These are phyloP conservation scores for Chaenogobius annularis DNA, from an alignment of 2,113 vertebrate species.

Conservation along the genomic window DNA sequence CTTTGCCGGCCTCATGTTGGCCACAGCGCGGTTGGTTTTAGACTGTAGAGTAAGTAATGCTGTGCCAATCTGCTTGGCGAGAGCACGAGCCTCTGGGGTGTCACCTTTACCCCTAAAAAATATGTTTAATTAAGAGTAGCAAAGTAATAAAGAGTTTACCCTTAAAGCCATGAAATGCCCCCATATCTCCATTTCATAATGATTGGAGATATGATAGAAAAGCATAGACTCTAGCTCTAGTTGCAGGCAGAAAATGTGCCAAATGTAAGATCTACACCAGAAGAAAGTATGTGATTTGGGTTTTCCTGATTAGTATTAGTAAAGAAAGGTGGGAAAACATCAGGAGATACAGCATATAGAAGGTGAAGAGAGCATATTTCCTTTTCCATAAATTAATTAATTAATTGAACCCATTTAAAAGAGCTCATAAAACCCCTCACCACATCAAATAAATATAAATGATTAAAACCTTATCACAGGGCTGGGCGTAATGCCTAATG, in stretches of 20 bases:
- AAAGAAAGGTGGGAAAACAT: neutral
- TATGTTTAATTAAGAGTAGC: neutral
- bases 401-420: neutral
- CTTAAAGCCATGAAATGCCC: neutral
- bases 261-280: neutral
- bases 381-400: neutral
- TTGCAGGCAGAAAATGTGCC: neutral
- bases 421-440: neutral
- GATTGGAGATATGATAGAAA: neutral
- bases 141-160: neutral
- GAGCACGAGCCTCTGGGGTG: slow-evolving; percentile 89
- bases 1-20: slow-evolving; percentile 92
- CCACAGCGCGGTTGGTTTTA: slow-evolving; percentile 94
- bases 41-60: slow-evolving; percentile 92
- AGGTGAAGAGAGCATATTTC: neutral
- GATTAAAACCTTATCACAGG: slow-evolving; percentile 54
- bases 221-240: neutral
- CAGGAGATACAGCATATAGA: neutral
- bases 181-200: slow-evolving; percentile 2
- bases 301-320: neutral
- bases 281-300: neutral
- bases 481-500: slow-evolving; percentile 45
- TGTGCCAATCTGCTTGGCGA: slow-evolving; percentile 93
- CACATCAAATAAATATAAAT: slow-evolving; percentile 17
- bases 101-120: slow-evolving; percentile 92